Conservation (phyloP, 2,797 vertebrate species). For the Basileuterus tristriatus region DNA sequence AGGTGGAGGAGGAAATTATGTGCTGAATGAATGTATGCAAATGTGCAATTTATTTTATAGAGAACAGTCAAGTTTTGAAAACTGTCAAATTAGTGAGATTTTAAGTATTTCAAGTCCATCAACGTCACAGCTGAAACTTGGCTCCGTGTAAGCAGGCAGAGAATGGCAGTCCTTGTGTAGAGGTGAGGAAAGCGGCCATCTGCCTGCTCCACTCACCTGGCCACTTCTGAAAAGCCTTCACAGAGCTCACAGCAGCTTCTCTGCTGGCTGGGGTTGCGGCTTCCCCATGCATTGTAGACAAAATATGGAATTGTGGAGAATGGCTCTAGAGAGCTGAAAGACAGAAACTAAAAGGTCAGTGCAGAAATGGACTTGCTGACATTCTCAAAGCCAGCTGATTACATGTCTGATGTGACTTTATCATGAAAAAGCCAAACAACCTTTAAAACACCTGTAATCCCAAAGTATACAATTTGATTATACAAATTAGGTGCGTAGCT, state of each 20-base stretch:
- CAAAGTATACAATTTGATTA: neutral
- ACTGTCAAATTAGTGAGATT: neutral
- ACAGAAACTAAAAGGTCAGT: neutral
- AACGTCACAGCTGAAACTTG: neutral
- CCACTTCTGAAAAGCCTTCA: neutral
- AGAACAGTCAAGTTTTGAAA: neutral
- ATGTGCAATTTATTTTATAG: neutral
- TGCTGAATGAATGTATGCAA: neutral
- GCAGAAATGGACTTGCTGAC: neutral
- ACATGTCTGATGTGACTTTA: neutral
- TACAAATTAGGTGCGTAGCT: neutral
- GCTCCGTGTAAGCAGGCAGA: neutral
- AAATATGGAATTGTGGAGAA: neutral
- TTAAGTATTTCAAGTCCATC: neutral
- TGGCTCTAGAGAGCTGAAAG: neutral
- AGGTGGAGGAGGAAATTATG: neutral
- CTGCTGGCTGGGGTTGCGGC: neutral
- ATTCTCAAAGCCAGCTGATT: neutral
- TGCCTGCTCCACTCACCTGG: too few relatives aligned
- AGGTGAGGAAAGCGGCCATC: neutral
- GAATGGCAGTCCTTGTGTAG: too few relatives aligned
- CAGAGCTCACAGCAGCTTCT: neutral
- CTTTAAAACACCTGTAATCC: neutral
- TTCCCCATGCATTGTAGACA: neutral
- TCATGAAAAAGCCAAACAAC: neutral